A percentile compares a stretch with the other conserved stretches of the same genome.
Conservation (phyloP, 2,113 vertebrate species). For the Plectropomus leopardus region DNA sequence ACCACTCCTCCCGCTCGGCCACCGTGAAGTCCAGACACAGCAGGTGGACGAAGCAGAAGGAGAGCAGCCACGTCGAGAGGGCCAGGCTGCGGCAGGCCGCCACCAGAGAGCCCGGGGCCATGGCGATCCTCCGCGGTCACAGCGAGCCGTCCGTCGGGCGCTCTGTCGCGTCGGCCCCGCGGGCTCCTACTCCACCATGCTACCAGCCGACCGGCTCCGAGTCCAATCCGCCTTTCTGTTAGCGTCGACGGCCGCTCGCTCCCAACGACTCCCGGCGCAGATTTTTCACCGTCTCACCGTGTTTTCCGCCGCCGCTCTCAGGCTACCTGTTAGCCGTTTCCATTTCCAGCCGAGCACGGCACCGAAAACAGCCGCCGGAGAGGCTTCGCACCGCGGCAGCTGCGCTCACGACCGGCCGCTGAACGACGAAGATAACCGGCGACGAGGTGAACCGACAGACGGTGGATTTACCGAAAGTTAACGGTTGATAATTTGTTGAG, state of each 20-base stretch:
- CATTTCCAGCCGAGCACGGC: slow-evolving; percentile 52
- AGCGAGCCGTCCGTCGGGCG: slow-evolving; percentile 15
- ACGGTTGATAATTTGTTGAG: background rate
- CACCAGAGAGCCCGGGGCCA: slow-evolving; percentile 91
- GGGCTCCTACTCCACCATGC: slow-evolving; percentile 69
- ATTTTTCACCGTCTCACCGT: background rate
- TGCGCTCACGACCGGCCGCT: accelerated
- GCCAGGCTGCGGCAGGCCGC: slow-evolving; percentile 97
- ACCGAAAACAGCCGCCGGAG: slow-evolving; percentile 9
- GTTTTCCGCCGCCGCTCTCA: slow-evolving; percentile 19
- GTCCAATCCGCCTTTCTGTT: too few relatives aligned
- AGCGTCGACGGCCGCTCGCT: background rate
- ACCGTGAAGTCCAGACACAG: slow-evolving; percentile 97
- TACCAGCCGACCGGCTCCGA: background rate
- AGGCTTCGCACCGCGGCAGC: background rate
- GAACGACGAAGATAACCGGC: accelerated
- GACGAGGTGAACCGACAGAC: accelerated
- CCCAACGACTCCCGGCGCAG: accelerated
- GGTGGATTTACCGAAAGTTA: accelerated
- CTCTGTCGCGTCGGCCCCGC: background rate
- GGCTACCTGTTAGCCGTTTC: slow-evolving; percentile 29
- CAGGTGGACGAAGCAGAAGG: slow-evolving; percentile 98
- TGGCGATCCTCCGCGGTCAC: slow-evolving; percentile 70
- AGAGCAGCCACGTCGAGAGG: slow-evolving; percentile 97
- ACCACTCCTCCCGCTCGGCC: slow-evolving; percentile 99